Percentiles rank a stretch among this genome's conserved stretches.
These are phyloP conservation scores for Melanostoma mellinum DNA, from an alignment of 2,888 invertebrate genomes.

Conservation along the genomic window DNA sequence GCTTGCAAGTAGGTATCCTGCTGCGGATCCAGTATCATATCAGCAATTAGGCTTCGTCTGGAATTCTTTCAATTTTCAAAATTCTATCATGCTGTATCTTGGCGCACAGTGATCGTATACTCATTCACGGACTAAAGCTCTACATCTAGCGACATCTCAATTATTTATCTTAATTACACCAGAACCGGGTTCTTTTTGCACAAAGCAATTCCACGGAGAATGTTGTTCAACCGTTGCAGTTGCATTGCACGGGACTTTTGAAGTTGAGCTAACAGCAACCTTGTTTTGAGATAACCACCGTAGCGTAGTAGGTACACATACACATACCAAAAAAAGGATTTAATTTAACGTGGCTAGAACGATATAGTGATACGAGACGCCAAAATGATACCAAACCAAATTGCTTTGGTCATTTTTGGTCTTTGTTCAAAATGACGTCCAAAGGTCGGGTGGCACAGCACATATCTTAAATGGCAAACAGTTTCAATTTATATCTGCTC, in stretches of 20 bases:
- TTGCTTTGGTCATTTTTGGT: conserved; percentile 35
- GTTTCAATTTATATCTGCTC: conserved; percentile 47
- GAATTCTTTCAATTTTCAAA: conserved; percentile 70
- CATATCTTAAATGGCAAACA: conserved; percentile 25
- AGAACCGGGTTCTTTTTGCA: conserved; percentile 48
- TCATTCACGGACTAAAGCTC: conserved; percentile 38
- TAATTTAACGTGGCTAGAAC: not conserved
- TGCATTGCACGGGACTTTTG: conserved; percentile 55
- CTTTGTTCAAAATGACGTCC: conserved; percentile 8
- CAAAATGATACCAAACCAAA: conserved; percentile 29
- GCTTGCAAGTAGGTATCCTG: conserved; percentile 22
- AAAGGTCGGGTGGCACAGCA: not conserved
- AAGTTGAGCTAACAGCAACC: conserved; percentile 48
- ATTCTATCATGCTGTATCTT: conserved; percentile 62
- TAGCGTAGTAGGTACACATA: no score
- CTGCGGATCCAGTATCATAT: conserved; percentile 63
- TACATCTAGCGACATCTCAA: conserved; percentile 66
- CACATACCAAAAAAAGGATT: no score
- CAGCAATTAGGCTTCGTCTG: conserved; percentile 68
- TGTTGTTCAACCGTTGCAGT: conserved; percentile 44
- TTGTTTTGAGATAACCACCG: conserved; percentile 53
- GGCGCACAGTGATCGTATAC: conserved; percentile 35
- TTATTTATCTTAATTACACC: conserved; percentile 71
- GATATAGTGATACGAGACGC: not conserved
- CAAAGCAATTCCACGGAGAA: conserved; percentile 63